Conservation (phyloP, 1,140 invertebrate species). For the Drosophila lacteicornis region DNA sequence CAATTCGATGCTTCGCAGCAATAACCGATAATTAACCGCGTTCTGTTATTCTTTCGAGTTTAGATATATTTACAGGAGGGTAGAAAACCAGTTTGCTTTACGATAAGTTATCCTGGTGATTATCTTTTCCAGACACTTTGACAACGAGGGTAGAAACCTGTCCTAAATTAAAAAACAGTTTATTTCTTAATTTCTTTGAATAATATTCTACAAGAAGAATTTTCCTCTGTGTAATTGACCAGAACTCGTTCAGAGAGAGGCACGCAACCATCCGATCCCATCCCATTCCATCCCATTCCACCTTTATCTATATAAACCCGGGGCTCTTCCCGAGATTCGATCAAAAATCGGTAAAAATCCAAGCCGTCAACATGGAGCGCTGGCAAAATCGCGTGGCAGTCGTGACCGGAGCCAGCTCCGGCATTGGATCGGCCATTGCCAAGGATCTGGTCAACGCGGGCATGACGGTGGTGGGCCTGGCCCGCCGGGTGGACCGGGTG, state of each 20-base stretch:
- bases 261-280: not conserved
- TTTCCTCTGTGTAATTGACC: constrained; percentile 10
- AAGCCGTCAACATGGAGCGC: constrained; percentile 86
- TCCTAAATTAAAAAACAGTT: too few species aligned
- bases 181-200: not conserved
- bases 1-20: too few species aligned
- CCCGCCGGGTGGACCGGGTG: constrained; percentile 87
- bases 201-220: not conserved
- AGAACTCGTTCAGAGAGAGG: constrained; percentile 19
- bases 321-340: not conserved
- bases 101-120: too few species aligned
- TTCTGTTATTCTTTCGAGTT: too few species aligned
- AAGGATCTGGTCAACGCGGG: constrained; percentile 87
- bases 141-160: too few species aligned
- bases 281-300: too few species aligned
- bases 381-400: constrained; percentile 89
- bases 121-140: too few species aligned
- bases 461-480: constrained; percentile 89
- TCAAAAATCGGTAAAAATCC: not conserved
- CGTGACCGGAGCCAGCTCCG: constrained; percentile 90
- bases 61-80: too few species aligned
- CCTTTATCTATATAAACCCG: constrained; percentile 39
- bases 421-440: constrained; percentile 89
- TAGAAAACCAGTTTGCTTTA: too few species aligned
- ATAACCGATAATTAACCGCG: too few species aligned